Evolutionary conservation across 2,113 vertebrate genomes (phyloP), one percentile per base, ranked within the genome.

Genomic region (Sitta europaea): DNA sequence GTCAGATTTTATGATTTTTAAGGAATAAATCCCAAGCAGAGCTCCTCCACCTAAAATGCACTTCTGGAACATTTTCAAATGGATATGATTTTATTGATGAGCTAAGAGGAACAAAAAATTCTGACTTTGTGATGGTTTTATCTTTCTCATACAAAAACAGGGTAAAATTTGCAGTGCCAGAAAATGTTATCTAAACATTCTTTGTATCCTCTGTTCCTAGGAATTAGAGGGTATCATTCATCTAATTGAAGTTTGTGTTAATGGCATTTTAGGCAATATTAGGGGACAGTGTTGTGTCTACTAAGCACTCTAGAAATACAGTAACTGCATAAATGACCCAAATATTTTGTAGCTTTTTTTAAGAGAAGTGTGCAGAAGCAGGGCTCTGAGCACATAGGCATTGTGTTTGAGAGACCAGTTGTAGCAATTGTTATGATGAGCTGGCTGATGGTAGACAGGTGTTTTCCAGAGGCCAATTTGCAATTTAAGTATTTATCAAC

Each of bases 321-420:
- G 16, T 27, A 86, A 31, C 27, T 86, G 35, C 31, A 45, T 88
- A 67, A 92, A 81, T 51, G 12, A 59, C 36, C 13, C 51, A 74
- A 81, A 47, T 84, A 55, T 18, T 84, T 48, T 19, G 12, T 31
- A 53, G 36, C 4, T 47, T 63, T 78, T 83, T 59, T 23, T 11
- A 11, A 31, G 51, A 73, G 55, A 53, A 33, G 57, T 20, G 4
- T 42, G 15, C 50, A 25, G 62, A 51, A 82, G 42, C 62, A 73
- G 54, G 67, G 51, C 29, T 86, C 76, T 0, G 1, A 38, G 43
- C 35, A 43, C 6, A 0, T 48, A 14, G 6, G 15, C 2, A 1
- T 70, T 88, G 75, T 73, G 9, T 68, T 54, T 70, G 16, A 27
- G 40, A 40, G 23, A 58, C 5, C 43, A 23, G 13, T 67, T 42